Evolutionary conservation across 2,797 vertebrate genomes (phyloP).

Genomic region (Taenioides sp.): DNA sequence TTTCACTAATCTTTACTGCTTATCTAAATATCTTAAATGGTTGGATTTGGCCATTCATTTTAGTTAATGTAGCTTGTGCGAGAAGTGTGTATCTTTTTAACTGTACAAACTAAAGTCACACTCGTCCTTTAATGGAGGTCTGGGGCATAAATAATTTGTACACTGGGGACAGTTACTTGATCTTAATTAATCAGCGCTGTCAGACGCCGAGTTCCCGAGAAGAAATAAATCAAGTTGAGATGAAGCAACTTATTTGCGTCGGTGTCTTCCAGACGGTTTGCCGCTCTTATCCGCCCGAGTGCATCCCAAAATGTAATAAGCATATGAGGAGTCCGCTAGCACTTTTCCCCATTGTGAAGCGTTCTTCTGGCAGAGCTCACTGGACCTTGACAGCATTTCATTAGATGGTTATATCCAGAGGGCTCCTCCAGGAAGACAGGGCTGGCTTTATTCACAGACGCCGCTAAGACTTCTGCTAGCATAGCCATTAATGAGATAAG

Average conservation of each 20-base stretch:
- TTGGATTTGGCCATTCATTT: no score
- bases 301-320: constrained; percentile 61
- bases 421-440: constrained; percentile 52
- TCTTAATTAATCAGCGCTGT: constrained; percentile 54
- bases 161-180: constrained; percentile 24
- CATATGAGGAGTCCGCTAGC: constrained; percentile 51
- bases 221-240: constrained; percentile 33
- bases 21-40: no score
- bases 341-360: constrained; percentile 54
- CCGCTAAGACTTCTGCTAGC: constrained; percentile 48
- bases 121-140: not conserved
- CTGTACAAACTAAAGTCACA: not conserved
- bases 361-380: constrained; percentile 68
- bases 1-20: no score
- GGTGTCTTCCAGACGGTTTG: constrained; percentile 34
- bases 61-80: not conserved
- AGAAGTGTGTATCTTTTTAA: not conserved
- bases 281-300: constrained; percentile 51
- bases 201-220: constrained; percentile 27
- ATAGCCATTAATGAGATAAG: constrained; percentile 58
- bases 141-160: constrained; percentile 21
- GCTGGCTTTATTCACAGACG: constrained; percentile 42
- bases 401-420: constrained; percentile 64
- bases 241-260: constrained; percentile 52
- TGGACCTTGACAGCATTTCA: constrained; percentile 74